Evolutionary conservation across 2,113 vertebrate species (phyloP).

Genomic region (Callocephalon fimbriatum): DNA sequence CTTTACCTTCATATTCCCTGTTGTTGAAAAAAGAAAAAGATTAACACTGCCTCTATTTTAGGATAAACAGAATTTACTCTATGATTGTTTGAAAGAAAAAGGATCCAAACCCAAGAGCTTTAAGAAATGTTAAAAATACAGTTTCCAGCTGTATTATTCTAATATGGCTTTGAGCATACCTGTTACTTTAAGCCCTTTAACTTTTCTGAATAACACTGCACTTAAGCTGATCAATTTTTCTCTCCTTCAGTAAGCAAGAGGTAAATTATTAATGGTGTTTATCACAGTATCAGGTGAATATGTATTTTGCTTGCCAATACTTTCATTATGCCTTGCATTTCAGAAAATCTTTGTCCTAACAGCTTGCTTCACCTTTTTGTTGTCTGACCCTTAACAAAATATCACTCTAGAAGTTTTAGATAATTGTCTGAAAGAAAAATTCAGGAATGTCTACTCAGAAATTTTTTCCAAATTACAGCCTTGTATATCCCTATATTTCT

Average conservation of each 20-base stretch:
- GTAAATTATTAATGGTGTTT: not conserved
- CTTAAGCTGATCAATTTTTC: not conserved
- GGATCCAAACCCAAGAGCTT: not conserved
- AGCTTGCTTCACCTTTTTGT: not conserved
- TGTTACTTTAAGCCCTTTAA: not conserved
- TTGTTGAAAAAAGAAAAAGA: not conserved
- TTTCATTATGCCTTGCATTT: not conserved
- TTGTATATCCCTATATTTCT: not conserved
- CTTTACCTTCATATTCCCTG: not conserved
- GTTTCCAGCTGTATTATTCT: not conserved
- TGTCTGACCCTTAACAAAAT: not conserved
- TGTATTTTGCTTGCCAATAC: not conserved
- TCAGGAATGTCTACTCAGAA: not conserved
- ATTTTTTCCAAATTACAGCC: not conserved
- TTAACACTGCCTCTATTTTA: not conserved
- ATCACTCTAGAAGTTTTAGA: not conserved
- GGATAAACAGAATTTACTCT: not conserved
- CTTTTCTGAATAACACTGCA: not conserved
- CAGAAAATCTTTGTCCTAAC: not conserved
- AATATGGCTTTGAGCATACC: not conserved
- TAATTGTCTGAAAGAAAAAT: not conserved
- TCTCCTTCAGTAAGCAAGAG: not conserved
- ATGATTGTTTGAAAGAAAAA: not conserved
- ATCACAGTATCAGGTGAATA: not conserved
- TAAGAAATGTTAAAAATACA: not conserved